phyloP scores from a whole-genome alignment of 2,888 invertebrate genomes.

The Aphidius colemani region DNA sequence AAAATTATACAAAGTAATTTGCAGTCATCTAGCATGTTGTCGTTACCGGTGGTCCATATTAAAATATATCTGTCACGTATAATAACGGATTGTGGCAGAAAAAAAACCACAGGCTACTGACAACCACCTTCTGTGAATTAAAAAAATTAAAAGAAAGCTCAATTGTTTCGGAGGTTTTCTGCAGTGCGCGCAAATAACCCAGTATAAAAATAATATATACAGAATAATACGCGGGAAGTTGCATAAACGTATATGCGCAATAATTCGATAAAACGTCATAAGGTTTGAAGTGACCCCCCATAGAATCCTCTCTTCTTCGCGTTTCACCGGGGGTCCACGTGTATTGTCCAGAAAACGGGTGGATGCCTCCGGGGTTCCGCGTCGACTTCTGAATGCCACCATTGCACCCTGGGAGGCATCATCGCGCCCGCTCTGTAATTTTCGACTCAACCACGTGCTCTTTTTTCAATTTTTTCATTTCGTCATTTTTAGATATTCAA shows the following conservation, averaged over 20 bases:
- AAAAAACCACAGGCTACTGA: conserved; percentile 17
- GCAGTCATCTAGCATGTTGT: no score
- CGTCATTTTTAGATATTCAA: conserved; percentile 25
- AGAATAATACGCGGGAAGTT: conserved; percentile 1
- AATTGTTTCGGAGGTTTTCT: neutral
- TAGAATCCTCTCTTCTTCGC: conserved; percentile 40
- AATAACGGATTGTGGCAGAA: neutral
- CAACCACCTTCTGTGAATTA: neutral
- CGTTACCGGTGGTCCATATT: conserved; percentile 2
- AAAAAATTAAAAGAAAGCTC: conserved; percentile 9
- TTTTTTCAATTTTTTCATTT: conserved; percentile 34
- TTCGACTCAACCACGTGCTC: conserved; percentile 44
- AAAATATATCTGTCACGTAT: neutral
- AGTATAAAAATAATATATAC: conserved; percentile 20
- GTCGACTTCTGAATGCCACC: conserved; percentile 47
- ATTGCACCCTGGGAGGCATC: conserved; percentile 55
- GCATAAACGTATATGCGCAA: conserved; percentile 31
- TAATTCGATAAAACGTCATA: conserved; percentile 35
- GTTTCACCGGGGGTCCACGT: conserved; percentile 42
- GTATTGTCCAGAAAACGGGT: conserved; percentile 51
- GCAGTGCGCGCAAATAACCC: neutral
- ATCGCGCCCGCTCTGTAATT: conserved; percentile 56
- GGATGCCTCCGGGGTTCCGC: conserved; percentile 48
- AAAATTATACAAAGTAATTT: no score
- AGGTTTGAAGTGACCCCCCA: conserved; percentile 49